Conservation (phyloP, 2,797 vertebrate genomes). For the Sparus aurata region DNA sequence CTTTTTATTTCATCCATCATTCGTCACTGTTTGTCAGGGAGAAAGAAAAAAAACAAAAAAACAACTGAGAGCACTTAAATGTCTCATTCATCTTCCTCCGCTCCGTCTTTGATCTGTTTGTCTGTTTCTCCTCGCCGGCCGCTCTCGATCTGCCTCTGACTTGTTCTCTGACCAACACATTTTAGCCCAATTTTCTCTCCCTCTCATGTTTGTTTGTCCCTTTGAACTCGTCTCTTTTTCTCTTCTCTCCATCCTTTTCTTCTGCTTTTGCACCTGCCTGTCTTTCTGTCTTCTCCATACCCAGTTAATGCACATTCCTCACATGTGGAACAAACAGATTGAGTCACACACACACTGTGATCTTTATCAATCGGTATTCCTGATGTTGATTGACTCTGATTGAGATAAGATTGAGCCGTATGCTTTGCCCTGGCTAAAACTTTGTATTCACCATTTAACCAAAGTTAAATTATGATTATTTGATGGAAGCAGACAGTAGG, state of each 20-base stretch:
- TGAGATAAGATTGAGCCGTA: too few species aligned
- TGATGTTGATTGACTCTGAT: too few species aligned
- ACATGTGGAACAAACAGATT: not conserved
- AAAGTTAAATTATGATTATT: too few species aligned
- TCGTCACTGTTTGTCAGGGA: slow-evolving; percentile 69
- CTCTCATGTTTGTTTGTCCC: not conserved
- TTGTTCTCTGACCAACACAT: not conserved
- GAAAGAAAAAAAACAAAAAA: slow-evolving; percentile 56
- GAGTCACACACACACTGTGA: not conserved
- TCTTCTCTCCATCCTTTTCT: not conserved
- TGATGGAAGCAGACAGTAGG: too few species aligned
- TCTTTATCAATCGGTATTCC: too few species aligned
- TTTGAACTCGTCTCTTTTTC: not conserved
- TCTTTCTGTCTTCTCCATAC: not conserved
- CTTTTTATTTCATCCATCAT: slow-evolving; percentile 74
- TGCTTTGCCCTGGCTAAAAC: too few species aligned
- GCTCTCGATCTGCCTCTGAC: slow-evolving; percentile 18
- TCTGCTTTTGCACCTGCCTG: too few species aligned
- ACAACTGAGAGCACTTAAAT: slow-evolving; percentile 64
- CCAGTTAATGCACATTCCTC: too few species aligned
- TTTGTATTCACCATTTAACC: too few species aligned
- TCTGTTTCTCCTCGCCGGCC: slow-evolving; percentile 26
- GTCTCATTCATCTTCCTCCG: slow-evolving; percentile 66
- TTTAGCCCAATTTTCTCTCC: not conserved
- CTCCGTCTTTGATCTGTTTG: slow-evolving; percentile 48